These are phyloP conservation scores for Corbicula japonica DNA, from an alignment of 2,888 invertebrate species.

Conservation along the genomic window DNA sequence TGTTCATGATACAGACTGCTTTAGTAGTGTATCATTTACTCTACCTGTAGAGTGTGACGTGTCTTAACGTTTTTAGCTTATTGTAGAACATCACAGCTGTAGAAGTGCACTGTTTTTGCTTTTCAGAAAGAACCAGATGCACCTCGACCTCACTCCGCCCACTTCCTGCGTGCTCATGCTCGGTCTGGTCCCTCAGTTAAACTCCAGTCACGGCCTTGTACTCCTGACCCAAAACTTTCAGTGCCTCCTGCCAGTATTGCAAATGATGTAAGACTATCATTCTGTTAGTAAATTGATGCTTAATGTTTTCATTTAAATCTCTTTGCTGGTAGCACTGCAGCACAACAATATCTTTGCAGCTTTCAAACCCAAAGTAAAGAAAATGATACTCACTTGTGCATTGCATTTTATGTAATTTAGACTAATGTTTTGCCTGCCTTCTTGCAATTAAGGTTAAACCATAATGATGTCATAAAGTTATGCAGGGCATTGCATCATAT, in stretches of 20 bases:
- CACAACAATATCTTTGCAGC: background rate
- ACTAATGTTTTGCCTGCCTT: too few relatives aligned
- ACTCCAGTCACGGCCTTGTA: slow-evolving; percentile 75
- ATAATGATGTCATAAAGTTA: too few relatives aligned
- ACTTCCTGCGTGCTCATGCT: slow-evolving; percentile 85
- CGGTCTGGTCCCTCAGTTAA: slow-evolving; percentile 80
- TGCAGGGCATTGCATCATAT: too few relatives aligned
- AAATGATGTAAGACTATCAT: slow-evolving; percentile 75
- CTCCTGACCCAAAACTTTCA: slow-evolving; percentile 78
- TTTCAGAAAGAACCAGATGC: slow-evolving; percentile 78
- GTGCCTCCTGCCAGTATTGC: slow-evolving; percentile 82
- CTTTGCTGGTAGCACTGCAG: background rate
- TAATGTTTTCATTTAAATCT: background rate
- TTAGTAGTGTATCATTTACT: too few relatives aligned
- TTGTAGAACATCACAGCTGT: too few relatives aligned
- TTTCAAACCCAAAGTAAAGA: background rate
- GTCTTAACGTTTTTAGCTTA: too few relatives aligned
- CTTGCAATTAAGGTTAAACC: too few relatives aligned
- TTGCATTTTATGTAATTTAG: too few relatives aligned
- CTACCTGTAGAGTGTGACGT: too few relatives aligned
- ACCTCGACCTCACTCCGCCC: slow-evolving; percentile 82
- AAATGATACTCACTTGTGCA: background rate
- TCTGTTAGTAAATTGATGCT: background rate
- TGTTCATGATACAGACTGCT: too few relatives aligned
- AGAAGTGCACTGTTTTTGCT: too few relatives aligned